phyloP scores from a whole-genome alignment of 2,888 invertebrate species.

The Volucella inanis region DNA sequence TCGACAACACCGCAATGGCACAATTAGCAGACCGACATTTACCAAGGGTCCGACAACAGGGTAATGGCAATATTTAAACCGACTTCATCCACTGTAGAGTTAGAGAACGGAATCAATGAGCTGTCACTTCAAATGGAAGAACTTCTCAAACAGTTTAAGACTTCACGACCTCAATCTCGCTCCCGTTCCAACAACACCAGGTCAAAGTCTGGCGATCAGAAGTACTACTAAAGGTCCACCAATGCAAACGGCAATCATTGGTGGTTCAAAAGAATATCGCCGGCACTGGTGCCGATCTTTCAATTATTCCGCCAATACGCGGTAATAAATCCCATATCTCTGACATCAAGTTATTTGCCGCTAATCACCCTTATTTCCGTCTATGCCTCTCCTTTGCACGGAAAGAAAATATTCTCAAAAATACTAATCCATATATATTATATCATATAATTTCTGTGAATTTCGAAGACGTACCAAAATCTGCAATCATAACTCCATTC shows the following conservation, averaged over 20 bases:
- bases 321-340: neutral
- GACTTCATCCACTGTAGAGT: neutral
- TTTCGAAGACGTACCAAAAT: too few relatives aligned
- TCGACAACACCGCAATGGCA: neutral
- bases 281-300: slow-evolving; percentile 8
- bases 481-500: too few relatives aligned
- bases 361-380: neutral
- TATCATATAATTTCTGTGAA: too few relatives aligned
- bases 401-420: too few relatives aligned
- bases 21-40: neutral
- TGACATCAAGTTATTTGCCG: neutral
- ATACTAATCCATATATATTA: too few relatives aligned
- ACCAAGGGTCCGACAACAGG: neutral
- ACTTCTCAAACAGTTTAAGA: neutral
- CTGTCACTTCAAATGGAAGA: neutral
- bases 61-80: neutral
- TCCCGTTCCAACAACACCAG: neutral
- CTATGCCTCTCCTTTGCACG: too few relatives aligned
- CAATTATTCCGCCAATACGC: slow-evolving; percentile 1
- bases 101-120: neutral
- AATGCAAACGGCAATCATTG: neutral
- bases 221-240: neutral
- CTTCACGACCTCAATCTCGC: neutral
- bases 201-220: neutral
- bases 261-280: neutral